phyloP scores from a whole-genome alignment of 2,113 vertebrate species.

The Ciconia stormi region DNA sequence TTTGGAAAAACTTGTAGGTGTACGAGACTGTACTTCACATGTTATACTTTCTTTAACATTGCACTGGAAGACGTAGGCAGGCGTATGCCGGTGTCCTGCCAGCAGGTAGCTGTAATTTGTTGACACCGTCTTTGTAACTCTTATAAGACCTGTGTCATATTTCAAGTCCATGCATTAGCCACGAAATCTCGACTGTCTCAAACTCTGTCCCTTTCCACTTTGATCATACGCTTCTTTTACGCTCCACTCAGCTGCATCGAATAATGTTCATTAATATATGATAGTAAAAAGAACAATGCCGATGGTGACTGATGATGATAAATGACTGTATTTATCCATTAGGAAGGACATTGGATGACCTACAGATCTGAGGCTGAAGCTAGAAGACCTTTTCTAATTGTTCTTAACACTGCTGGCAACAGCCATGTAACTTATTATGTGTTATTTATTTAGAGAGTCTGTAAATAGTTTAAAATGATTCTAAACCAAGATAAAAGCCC shows the following conservation, averaged over 20 bases:
- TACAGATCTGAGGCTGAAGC: constrained; percentile 39
- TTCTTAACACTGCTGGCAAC: constrained; percentile 17
- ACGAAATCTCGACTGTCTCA: background rate
- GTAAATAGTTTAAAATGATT: background rate
- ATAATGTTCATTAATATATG: constrained; percentile 56
- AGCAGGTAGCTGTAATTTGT: background rate
- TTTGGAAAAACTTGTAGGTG: background rate
- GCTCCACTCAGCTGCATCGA: constrained; percentile 40
- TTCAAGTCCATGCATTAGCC: background rate
- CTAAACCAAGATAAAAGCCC: background rate
- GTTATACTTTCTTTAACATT: background rate
- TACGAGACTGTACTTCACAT: background rate
- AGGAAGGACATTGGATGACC: constrained; percentile 62
- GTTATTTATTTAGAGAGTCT: background rate
- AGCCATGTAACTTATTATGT: background rate
- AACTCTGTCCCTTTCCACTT: constrained; percentile 38
- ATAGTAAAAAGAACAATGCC: constrained; percentile 44
- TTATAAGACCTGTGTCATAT: background rate
- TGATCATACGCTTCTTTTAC: constrained; percentile 26
- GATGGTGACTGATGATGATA: constrained; percentile 62
- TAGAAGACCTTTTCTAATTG: constrained; percentile 40
- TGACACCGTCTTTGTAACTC: background rate
- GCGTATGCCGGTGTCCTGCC: background rate
- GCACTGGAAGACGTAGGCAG: background rate
- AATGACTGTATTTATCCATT: constrained; percentile 68